Evolutionary conservation across 2,113 vertebrate species (phyloP).

Genomic region (Rhinolophus ferrumequinum): DNA sequence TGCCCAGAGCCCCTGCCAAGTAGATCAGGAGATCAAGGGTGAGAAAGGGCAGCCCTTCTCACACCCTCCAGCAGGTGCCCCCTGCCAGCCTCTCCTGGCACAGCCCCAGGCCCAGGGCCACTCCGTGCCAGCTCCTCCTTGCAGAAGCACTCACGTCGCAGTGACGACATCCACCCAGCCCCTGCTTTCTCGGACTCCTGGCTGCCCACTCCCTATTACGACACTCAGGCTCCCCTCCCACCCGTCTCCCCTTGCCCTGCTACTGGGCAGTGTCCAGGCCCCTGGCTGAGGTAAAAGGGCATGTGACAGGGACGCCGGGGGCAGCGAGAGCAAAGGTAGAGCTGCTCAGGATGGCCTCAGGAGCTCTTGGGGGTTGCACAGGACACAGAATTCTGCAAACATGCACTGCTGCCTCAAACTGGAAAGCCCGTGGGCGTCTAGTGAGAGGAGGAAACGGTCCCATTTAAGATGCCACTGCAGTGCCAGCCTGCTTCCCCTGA

Average conservation of each 20-base stretch:
- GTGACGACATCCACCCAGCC: neutral
- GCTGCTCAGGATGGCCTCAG: neutral
- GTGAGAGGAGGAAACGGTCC: neutral
- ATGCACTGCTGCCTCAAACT: neutral
- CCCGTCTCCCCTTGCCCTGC: neutral
- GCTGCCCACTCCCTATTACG: neutral
- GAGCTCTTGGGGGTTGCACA: neutral
- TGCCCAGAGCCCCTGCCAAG: neutral
- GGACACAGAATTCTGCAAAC: neutral
- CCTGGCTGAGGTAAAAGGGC: neutral
- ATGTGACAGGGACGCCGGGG: neutral
- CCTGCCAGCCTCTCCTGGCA: accelerated
- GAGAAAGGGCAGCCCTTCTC: neutral
- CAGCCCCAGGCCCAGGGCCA: neutral
- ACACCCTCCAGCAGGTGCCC: too few species aligned
- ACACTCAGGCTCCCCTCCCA: neutral
- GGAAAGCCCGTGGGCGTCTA: neutral
- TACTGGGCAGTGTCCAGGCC: neutral
- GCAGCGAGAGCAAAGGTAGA: neutral
- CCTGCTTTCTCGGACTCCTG: neutral
- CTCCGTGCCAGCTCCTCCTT: neutral
- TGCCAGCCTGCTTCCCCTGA: neutral
- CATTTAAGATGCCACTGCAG: neutral
- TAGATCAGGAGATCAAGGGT: neutral
- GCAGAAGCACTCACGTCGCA: neutral